phyloP scores from a whole-genome alignment of 1,140 invertebrate genomes.

The Neuroterus valhalla region DNA sequence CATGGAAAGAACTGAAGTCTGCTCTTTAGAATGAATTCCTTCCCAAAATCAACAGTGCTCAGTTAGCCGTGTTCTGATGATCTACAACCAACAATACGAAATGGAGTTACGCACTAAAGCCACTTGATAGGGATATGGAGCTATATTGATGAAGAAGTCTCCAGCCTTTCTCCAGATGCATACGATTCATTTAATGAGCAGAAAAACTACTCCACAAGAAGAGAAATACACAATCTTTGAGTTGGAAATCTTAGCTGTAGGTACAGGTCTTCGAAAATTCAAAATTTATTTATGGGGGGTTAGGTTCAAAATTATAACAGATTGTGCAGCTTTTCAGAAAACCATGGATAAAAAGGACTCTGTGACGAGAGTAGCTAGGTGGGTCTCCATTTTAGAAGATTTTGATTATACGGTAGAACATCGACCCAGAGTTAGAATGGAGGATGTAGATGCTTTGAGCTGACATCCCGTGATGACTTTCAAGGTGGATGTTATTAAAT shows the following conservation, averaged over 20 bases:
- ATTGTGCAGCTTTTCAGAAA: conserved; percentile 59
- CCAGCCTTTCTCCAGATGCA: conserved; percentile 41
- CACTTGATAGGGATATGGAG: conserved; percentile 54
- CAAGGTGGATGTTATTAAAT: too few relatives aligned
- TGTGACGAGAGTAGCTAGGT: conserved; percentile 56
- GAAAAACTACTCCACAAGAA: conserved; percentile 32
- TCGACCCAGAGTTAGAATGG: background rate
- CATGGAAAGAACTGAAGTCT: conserved; percentile 42
- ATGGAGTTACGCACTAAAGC: conserved; percentile 59
- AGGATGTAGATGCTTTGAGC: background rate
- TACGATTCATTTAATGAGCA: conserved; percentile 36
- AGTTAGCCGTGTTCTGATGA: background rate
- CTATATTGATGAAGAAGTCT: conserved; percentile 54
- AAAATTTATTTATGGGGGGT: conserved; percentile 61
- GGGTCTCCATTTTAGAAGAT: conserved; percentile 39
- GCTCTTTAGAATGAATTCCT: conserved; percentile 40
- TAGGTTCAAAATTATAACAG: conserved; percentile 50
- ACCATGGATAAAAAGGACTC: conserved; percentile 55
- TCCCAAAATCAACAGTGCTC: conserved; percentile 42
- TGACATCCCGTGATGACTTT: too few relatives aligned
- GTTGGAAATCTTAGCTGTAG: conserved; percentile 41
- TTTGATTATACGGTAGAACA: background rate
- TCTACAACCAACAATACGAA: conserved; percentile 1
- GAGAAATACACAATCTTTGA: conserved; percentile 39
- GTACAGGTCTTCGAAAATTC: conserved; percentile 9